phyloP scores from a whole-genome alignment of 2,113 vertebrate species.

The Varanus salvator region DNA sequence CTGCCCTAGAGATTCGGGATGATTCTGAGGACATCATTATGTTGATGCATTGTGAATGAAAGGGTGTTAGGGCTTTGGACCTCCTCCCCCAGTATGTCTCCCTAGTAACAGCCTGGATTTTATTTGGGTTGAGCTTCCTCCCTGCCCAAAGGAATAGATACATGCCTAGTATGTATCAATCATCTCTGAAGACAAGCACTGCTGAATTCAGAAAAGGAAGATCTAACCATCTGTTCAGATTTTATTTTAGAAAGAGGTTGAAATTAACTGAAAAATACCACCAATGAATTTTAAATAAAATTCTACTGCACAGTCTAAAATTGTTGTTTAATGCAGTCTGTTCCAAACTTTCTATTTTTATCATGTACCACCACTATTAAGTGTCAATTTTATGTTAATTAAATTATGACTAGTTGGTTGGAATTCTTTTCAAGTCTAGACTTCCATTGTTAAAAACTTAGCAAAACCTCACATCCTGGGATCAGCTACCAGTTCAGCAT shows the following conservation, averaged over 20 bases:
- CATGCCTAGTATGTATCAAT: not conserved
- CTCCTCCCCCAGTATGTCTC: no score
- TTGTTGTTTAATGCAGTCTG: not conserved
- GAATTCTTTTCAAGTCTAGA: conserved; percentile 14
- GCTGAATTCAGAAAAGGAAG: not conserved
- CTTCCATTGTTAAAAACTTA: conserved; percentile 17
- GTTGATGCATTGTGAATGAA: not conserved
- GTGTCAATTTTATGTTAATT: conserved; percentile 6
- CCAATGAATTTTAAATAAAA: conserved; percentile 9
- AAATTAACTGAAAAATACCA: conserved; percentile 14
- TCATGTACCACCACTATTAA: conserved; percentile 22
- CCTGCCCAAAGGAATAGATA: not conserved
- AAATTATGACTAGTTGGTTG: conserved; percentile 5
- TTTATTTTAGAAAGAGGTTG: not conserved
- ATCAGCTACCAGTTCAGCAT: not conserved
- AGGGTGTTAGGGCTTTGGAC: not conserved
- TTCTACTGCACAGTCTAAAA: conserved; percentile 25
- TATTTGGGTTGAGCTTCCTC: not conserved
- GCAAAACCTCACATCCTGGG: not conserved
- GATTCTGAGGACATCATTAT: not conserved
- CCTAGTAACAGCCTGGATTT: not conserved
- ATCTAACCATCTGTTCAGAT: not conserved
- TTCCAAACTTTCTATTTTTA: conserved; percentile 45
- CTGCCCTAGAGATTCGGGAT: not conserved
- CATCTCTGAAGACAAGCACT: not conserved